These are phyloP conservation scores for Solenodon paradoxus DNA, from an alignment of 2,113 vertebrate genomes.

Conservation along the genomic window DNA sequence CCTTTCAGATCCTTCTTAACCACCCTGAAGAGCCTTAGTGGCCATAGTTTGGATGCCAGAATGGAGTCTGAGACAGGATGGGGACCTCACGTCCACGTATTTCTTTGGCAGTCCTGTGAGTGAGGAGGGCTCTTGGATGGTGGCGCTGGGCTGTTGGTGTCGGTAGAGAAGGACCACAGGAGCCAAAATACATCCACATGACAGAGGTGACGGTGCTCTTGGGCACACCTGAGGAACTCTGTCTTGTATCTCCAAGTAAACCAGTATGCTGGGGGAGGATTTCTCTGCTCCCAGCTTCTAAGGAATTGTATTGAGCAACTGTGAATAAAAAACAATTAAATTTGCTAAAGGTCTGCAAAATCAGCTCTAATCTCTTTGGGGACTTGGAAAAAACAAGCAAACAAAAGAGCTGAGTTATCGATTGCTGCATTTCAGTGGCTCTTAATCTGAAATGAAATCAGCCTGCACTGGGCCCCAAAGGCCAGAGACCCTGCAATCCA, in stretches of 20 bases:
- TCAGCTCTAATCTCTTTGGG: constrained; percentile 74
- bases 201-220: background rate
- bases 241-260: background rate
- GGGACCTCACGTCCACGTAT: accelerated
- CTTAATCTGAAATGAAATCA: constrained; percentile 81
- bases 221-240: background rate
- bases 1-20: background rate
- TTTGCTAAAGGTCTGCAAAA: constrained; percentile 76
- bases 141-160: too few relatives aligned
- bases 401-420: constrained; percentile 75
- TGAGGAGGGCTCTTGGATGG: background rate
- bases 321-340: constrained; percentile 78
- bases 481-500: constrained; percentile 65
- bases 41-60: background rate
- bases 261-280: background rate
- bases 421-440: constrained; percentile 73
- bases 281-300: constrained; percentile 36
- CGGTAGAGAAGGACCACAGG: accelerated
- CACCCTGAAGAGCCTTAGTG: background rate
- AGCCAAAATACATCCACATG: accelerated
- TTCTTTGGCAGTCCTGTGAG: background rate
- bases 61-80: background rate
- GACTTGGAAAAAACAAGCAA: constrained; percentile 73
- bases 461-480: constrained; percentile 55
- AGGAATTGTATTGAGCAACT: constrained; percentile 56